Evolutionary conservation across 2,797 vertebrate genomes (phyloP).

Genomic region (Streptopelia turtur): DNA sequence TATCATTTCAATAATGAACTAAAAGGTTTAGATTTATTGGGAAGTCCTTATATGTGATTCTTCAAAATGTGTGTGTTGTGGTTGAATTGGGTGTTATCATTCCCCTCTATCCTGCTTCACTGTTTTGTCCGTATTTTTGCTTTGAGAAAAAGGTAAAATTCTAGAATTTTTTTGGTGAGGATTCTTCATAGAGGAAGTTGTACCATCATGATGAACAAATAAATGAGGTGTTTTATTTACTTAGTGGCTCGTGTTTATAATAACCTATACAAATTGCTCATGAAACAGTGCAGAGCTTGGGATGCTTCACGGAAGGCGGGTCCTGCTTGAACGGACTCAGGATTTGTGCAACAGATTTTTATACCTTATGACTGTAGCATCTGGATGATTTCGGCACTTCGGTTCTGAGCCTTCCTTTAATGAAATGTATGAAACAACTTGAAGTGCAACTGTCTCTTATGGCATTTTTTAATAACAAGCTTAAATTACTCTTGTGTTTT

Average conservation of each 20-base stretch:
- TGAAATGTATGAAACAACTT: neutral
- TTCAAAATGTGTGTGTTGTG: neutral
- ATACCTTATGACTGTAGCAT: neutral
- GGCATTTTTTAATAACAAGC: slow-evolving; percentile 25
- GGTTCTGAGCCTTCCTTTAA: neutral
- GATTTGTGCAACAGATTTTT: neutral
- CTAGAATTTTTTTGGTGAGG: neutral
- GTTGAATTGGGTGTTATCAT: neutral
- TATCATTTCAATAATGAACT: neutral
- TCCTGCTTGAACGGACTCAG: neutral
- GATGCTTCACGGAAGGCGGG: neutral
- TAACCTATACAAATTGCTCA: neutral
- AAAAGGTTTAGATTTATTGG: neutral
- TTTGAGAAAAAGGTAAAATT: neutral
- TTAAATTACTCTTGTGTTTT: slow-evolving; percentile 49
- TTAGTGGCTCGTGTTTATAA: neutral
- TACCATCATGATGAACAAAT: neutral
- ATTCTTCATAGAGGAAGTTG: neutral
- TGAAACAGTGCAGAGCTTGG: neutral
- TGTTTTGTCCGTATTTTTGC: neutral
- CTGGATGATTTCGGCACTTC: neutral
- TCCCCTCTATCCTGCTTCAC: fast-evolving
- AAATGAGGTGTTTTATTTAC: neutral
- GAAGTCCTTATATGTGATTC: neutral
- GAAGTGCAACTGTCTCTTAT: neutral